Conservation (phyloP, 2,888 invertebrate genomes). For the Nowickia ferox region DNA sequence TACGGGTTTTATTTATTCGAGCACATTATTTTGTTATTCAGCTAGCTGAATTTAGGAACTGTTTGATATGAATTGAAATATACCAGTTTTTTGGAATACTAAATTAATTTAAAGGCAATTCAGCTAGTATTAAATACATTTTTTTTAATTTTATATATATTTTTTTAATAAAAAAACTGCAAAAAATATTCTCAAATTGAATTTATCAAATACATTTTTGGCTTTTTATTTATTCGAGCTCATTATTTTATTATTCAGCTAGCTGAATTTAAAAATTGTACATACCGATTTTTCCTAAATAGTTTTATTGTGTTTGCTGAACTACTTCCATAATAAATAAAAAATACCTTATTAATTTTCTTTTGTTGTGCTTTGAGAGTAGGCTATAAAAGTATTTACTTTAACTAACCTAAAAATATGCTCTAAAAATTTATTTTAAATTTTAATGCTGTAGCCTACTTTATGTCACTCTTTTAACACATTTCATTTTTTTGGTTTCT, state of each 20-base stretch:
- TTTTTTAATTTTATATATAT: no score
- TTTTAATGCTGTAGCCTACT: not conserved
- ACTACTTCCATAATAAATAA: no score
- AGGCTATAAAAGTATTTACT: not conserved
- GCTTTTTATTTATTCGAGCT: no score
- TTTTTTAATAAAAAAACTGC: no score
- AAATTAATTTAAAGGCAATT: not conserved
- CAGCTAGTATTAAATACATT: no score
- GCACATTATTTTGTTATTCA: not conserved
- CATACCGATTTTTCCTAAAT: no score
- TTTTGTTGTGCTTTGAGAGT: not conserved
- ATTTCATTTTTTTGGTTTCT: conserved; percentile 7
- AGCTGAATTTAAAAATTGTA: not conserved
- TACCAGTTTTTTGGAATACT: not conserved
- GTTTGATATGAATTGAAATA: no score
- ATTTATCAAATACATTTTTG: no score
- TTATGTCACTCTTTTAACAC: not conserved
- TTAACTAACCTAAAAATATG: not conserved
- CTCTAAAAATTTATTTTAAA: not conserved
- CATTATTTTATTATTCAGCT: conserved; percentile 1
- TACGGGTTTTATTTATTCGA: no score
- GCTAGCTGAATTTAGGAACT: not conserved
- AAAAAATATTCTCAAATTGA: no score
- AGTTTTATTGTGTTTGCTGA: no score
- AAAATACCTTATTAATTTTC: not conserved